Evolutionary conservation across 1,140 invertebrate species (phyloP), one percentile per base, ranked within the genome.

Genomic region (Caenorhabditis tropicalis): DNA sequence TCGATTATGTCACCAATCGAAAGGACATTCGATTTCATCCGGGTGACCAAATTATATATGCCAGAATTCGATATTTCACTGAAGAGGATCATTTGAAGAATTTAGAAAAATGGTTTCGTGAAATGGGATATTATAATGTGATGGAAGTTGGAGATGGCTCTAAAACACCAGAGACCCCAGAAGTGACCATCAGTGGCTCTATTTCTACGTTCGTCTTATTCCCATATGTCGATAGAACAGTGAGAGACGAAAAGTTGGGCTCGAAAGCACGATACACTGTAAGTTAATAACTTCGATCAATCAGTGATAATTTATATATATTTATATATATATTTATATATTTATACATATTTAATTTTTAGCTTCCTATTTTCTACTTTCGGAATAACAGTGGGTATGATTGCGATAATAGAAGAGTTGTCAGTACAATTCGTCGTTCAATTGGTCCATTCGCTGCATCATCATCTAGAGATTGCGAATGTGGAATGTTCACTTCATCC

Each of bases 311-410:
- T n/a, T n/a, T n/a, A n/a, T n/a, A n/a, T n/a, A n/a, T n/a, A n/a
- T n/a, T n/a, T n/a, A n/a, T n/a, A n/a, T n/a, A n/a, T n/a, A n/a
- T n/a, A n/a, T n/a, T n/a, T n/a, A n/a, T n/a, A n/a, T n/a, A n/a
- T n/a, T n/a, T n/a, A n/a, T n/a, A n/a, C n/a, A n/a, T n/a, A n/a
- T n/a, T n/a, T n/a, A n/a, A n/a, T n/a, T n/a, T 43, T 43, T 36
- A 74, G 65, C 12, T 27, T 43, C 65, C 65, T 24, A 21, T 43
- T 24, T 24, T 74, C 21, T 43, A 74, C n/a, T 74, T 74, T 74
- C 65, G 65, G 27, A 74, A 74, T 10, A 74, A 74, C 15, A 74
- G 65, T 46, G 65, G 65, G 43, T 24, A 10, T 6, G 65, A 74
- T 31, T 74, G 65, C 24, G n/a, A 46, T 6, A 46, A 24, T 0